These are phyloP conservation scores for Uropetala carovei DNA, from an alignment of 2,888 invertebrate genomes.

Conservation along the genomic window DNA sequence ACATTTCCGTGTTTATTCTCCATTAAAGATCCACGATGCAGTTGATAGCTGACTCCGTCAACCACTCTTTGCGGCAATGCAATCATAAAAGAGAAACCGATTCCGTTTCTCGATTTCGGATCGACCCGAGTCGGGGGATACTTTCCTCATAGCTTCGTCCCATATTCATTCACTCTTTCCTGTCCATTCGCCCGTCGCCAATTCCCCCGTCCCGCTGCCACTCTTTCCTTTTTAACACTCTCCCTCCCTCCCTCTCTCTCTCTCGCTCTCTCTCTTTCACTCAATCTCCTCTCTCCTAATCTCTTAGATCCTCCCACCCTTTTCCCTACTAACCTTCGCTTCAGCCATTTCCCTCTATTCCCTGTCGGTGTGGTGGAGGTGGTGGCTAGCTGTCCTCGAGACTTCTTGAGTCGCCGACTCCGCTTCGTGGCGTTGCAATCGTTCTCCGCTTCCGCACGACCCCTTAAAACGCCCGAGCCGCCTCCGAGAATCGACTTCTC, in stretches of 20 bases:
- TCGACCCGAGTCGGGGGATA: too few species aligned
- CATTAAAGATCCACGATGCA: background rate
- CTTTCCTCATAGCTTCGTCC: too few species aligned
- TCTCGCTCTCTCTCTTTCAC: background rate
- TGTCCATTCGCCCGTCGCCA: too few species aligned
- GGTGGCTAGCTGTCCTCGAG: background rate
- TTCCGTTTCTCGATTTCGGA: too few species aligned
- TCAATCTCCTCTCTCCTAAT: background rate
- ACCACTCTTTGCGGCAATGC: background rate
- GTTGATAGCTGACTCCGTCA: background rate
- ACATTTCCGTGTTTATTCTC: background rate
- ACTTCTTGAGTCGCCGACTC: constrained; percentile 16
- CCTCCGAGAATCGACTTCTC: constrained; percentile 6
- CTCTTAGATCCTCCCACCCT: background rate
- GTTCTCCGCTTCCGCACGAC: background rate
- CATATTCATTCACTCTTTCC: too few species aligned
- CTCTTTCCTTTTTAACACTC: too few species aligned
- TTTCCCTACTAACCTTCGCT: background rate
- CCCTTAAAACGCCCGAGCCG: background rate
- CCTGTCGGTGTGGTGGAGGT: background rate
- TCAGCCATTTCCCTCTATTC: background rate
- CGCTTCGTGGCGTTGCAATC: constrained; percentile 23
- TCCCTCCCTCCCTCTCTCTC: too few species aligned
- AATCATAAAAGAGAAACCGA: background rate
- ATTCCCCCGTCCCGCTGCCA: too few species aligned